These are phyloP conservation scores for Belonocnema kinseyi DNA, from an alignment of 1,140 invertebrate genomes.

Conservation along the genomic window DNA sequence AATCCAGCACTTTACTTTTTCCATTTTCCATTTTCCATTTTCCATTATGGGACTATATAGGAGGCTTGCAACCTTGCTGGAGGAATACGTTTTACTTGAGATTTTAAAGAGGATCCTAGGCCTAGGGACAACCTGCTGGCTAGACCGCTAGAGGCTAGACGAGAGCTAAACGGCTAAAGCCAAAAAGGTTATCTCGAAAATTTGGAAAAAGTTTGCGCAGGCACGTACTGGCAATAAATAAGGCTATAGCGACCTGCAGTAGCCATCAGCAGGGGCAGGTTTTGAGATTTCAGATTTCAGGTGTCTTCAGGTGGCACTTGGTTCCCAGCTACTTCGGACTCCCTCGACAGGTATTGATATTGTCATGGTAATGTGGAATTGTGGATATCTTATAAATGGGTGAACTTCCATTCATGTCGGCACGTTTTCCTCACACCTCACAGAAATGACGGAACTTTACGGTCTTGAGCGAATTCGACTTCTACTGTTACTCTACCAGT, in stretches of 20 bases:
- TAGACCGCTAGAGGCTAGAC: no score
- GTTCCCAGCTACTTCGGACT: conserved; percentile 9
- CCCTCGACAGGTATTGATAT: conserved; percentile 66
- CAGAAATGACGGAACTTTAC: conserved; percentile 30
- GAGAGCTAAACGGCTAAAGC: background rate
- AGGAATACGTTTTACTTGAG: background rate
- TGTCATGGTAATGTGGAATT: conserved; percentile 68
- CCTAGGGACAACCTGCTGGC: no score
- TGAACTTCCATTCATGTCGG: conserved; percentile 59
- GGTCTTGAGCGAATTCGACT: conserved; percentile 40
- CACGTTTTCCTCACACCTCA: conserved; percentile 62
- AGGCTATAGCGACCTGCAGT: conserved; percentile 48
- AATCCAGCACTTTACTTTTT: conserved; percentile 1
- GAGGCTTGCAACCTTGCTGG: background rate
- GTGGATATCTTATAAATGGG: conserved; percentile 62
- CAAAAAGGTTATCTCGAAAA: conserved; percentile 42
- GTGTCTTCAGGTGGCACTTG: conserved; percentile 31
- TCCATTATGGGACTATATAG: no score
- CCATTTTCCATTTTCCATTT: no score
- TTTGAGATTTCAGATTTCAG: conserved; percentile 42
- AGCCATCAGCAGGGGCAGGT: conserved; percentile 37
- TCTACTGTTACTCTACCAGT: no score
- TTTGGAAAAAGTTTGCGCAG: conserved; percentile 57
- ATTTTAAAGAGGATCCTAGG: background rate
- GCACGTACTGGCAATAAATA: conserved; percentile 70